Conservation (phyloP, 2,113 vertebrate genomes). For the Rhabdornis inornatus region DNA sequence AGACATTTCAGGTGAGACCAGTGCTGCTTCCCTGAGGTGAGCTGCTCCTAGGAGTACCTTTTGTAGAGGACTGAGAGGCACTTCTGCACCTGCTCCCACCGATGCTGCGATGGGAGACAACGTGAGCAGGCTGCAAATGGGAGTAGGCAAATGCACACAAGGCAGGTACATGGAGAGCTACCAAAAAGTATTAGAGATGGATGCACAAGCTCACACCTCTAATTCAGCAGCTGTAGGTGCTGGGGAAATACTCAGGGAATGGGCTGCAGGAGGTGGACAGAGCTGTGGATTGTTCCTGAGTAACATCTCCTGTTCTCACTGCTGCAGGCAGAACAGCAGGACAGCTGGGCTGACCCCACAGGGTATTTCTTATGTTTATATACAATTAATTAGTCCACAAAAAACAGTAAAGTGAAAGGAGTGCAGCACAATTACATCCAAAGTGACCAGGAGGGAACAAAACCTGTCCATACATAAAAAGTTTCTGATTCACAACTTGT, state of each 20-base stretch:
- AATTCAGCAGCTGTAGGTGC: background rate
- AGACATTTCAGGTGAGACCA: background rate
- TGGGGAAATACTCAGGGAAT: background rate
- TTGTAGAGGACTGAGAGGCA: background rate
- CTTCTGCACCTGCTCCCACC: background rate
- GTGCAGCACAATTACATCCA: background rate
- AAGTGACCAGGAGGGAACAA: background rate
- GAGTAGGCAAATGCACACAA: background rate
- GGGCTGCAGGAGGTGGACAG: background rate
- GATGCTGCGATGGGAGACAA: fast-evolving
- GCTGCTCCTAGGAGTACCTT: background rate
- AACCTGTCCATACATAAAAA: background rate
- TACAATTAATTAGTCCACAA: background rate
- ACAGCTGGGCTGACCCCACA: background rate
- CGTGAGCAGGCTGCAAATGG: background rate
- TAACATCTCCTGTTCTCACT: background rate
- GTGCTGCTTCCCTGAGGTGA: background rate
- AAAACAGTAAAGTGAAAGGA: background rate
- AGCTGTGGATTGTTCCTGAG: background rate
- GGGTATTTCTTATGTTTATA: background rate
- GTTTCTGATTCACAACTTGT: background rate
- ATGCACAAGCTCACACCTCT: background rate
- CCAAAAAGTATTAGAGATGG: background rate
- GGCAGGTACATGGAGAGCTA: background rate
- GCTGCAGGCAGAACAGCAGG: background rate